A percentile compares a stretch with the other conserved stretches of the same genome.
phyloP scores from a whole-genome alignment of 2,797 vertebrate species.

The Crocodylus rhombifer region DNA sequence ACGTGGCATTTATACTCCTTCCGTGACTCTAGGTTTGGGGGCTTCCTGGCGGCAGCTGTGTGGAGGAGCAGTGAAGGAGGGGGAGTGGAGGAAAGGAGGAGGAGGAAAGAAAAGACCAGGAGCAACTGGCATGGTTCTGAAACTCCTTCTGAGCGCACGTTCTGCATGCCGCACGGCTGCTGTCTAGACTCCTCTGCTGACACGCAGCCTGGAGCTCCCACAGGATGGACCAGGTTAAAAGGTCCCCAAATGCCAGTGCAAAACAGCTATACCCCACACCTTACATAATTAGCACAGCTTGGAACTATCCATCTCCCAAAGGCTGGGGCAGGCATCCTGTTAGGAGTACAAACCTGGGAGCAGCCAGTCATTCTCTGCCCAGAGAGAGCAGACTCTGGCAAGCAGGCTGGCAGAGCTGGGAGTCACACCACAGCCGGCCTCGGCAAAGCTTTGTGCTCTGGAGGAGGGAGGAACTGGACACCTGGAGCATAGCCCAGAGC shows the following conservation, averaged over 20 bases:
- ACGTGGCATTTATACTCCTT: neutral
- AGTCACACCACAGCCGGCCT: too few relatives aligned
- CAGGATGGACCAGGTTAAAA: too few relatives aligned
- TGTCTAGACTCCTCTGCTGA: neutral
- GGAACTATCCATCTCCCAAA: too few relatives aligned
- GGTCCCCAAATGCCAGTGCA: neutral
- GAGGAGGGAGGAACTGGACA: too few relatives aligned
- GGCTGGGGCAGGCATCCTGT: too few relatives aligned
- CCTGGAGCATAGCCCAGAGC: neutral
- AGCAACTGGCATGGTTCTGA: neutral
- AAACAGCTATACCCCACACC: too few relatives aligned
- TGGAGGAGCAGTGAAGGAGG: neutral
- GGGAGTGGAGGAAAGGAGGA: neutral
- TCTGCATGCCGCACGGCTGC: neutral
- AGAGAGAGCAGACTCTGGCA: too few relatives aligned
- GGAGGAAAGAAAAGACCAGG: neutral
- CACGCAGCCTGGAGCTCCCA: neutral
- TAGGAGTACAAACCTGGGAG: too few relatives aligned
- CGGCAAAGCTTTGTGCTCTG: too few relatives aligned
- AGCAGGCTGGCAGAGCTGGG: too few relatives aligned
- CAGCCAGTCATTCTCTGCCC: too few relatives aligned
- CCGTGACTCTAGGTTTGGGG: neutral
- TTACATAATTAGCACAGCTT: too few relatives aligned
- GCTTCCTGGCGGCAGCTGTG: neutral
- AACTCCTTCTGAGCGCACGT: neutral